Percentiles rank a stretch among this genome's conserved stretches.
phyloP scores from a whole-genome alignment of 2,113 vertebrate genomes.

The Muscicapa adusta region DNA sequence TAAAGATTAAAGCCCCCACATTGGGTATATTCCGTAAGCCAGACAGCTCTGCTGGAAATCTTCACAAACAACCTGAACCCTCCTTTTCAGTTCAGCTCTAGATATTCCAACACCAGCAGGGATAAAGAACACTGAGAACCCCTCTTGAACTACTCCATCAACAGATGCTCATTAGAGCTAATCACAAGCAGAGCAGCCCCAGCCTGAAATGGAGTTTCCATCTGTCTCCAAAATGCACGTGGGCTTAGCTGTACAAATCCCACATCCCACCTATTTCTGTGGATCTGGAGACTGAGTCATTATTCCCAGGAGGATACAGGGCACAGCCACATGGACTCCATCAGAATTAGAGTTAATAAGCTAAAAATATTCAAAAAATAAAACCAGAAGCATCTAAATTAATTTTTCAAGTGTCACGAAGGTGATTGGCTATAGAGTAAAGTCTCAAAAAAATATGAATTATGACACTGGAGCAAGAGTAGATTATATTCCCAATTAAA shows the following conservation, averaged over 20 bases:
- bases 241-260: slow-evolving; percentile 36
- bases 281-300: not conserved
- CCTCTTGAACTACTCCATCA: slow-evolving; percentile 29
- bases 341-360: not conserved
- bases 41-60: not conserved
- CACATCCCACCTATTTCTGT: slow-evolving; percentile 25
- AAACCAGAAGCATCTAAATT: not conserved
- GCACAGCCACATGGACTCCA: not conserved
- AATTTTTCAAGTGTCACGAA: not conserved
- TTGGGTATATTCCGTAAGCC: not conserved
- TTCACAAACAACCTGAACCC: not conserved
- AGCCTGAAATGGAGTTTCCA: slow-evolving; percentile 38
- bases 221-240: not conserved
- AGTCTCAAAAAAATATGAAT: not conserved
- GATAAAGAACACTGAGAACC: not conserved
- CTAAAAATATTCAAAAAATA: not conserved
- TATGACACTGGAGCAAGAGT: not conserved
- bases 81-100: not conserved
- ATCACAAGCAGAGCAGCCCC: not conserved
- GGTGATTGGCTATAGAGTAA: not conserved
- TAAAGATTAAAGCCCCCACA: not conserved
- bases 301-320: not conserved
- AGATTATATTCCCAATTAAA: not conserved
- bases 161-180: slow-evolving; percentile 56
- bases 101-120: not conserved